Evolutionary conservation across 2,888 invertebrate species (phyloP).

Genomic region (Gortyna flavago): DNA sequence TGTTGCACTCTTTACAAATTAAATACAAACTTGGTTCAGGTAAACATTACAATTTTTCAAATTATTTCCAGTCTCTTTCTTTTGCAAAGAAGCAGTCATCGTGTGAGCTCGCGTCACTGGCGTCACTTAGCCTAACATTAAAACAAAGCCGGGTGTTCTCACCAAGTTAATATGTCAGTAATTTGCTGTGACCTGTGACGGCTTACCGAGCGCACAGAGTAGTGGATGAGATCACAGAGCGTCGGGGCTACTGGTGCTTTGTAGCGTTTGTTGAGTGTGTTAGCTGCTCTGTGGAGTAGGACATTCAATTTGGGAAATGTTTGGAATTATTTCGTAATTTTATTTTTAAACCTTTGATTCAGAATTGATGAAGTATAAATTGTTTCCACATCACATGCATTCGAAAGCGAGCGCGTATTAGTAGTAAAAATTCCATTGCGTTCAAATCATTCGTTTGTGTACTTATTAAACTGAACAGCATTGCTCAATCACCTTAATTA

Average conservation of each 20-base stretch:
- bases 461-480: constrained; percentile 21
- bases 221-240: constrained; percentile 4
- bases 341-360: not conserved
- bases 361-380: not conserved
- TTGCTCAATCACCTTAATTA: constrained; percentile 21
- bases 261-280: not conserved
- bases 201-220: constrained; percentile 9
- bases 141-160: constrained; percentile 22
- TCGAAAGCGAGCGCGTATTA: not conserved
- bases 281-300: not conserved
- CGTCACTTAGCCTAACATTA: not conserved
- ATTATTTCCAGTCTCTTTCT: not conserved
- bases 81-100: not conserved
- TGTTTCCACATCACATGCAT: not conserved
- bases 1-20: not conserved
- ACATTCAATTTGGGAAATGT: not conserved
- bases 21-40: not conserved
- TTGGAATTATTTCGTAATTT: not conserved
- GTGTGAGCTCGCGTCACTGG: not conserved
- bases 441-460: constrained; percentile 8
- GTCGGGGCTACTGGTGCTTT: not conserved
- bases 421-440: not conserved
- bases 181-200: constrained; percentile 9
- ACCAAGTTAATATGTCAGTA: constrained; percentile 32
- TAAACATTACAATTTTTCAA: not conserved